These are phyloP conservation scores for Maccullochella peelii DNA, from an alignment of 2,113 vertebrate species.

Conservation along the genomic window DNA sequence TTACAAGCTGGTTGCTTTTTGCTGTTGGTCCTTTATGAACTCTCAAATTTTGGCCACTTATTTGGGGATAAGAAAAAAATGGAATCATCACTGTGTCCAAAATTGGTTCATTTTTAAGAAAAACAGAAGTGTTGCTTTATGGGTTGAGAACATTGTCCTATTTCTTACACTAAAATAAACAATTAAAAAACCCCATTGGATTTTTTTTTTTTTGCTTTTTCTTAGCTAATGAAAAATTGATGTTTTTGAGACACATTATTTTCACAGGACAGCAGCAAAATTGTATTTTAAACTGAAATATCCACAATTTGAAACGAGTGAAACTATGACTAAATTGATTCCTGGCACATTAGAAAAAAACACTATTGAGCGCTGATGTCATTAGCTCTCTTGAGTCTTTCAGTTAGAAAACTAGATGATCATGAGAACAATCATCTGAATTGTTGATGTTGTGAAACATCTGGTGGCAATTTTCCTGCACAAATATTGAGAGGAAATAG, in stretches of 20 bases:
- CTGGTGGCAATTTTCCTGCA: slow-evolving; percentile 16
- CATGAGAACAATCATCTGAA: not conserved
- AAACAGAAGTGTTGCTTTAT: not conserved
- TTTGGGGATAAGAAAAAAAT: not conserved
- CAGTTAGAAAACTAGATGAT: not conserved
- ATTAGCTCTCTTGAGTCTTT: not conserved
- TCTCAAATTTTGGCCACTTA: not conserved
- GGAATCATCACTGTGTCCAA: not conserved
- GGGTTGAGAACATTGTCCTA: no score
- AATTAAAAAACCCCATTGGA: no score
- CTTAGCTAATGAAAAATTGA: not conserved
- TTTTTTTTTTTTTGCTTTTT: no score
- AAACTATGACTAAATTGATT: not conserved
- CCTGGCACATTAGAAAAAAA: not conserved
- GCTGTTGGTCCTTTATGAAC: slow-evolving; percentile 3
- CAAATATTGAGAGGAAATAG: slow-evolving; percentile 2
- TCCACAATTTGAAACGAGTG: not conserved
- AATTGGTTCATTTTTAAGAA: not conserved
- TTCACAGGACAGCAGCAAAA: not conserved
- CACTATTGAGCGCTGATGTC: not conserved
- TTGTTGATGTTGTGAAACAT: slow-evolving; percentile 34
- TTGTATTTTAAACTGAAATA: not conserved
- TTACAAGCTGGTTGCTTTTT: slow-evolving; percentile 49
- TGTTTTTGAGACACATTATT: not conserved
- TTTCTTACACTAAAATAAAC: not conserved